Percentiles rank a stretch among this genome's conserved stretches.
These are phyloP conservation scores for Astropecten irregularis DNA, from an alignment of 53 echinoderm and acorn worm genomes.

Conservation along the genomic window DNA sequence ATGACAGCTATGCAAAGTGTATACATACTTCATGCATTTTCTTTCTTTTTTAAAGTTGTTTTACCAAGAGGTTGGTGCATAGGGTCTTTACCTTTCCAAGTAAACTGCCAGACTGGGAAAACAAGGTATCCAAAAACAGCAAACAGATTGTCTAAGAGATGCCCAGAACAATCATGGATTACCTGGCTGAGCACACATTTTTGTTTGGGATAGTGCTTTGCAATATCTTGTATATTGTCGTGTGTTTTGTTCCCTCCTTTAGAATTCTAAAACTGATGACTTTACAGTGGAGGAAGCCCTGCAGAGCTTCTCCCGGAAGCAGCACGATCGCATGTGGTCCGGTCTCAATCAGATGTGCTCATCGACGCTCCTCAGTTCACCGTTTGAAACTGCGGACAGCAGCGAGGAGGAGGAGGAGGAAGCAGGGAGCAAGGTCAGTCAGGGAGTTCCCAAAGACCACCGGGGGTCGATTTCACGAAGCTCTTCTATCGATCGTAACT, in stretches of 20 bases:
- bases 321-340: constrained; percentile 73
- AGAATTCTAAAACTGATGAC: constrained; percentile 63
- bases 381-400: constrained; percentile 50
- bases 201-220: background rate
- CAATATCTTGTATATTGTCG: background rate
- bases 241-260: background rate
- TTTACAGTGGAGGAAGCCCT: constrained; percentile 78
- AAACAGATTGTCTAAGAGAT: too few relatives aligned
- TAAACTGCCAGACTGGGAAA: too few relatives aligned
- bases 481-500: too few relatives aligned
- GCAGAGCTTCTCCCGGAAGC: constrained; percentile 64
- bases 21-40: too few relatives aligned
- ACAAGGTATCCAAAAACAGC: too few relatives aligned
- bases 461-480: too few relatives aligned
- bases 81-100: too few relatives aligned
- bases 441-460: background rate
- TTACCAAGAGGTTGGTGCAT: too few relatives aligned
- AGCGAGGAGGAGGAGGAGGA: constrained; percentile 56
- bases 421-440: constrained; percentile 39
- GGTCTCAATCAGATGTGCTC: constrained; percentile 76
- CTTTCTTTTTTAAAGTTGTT: too few relatives aligned
- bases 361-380: constrained; percentile 63
- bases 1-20: too few relatives aligned
- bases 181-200: too few relatives aligned
- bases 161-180: too few relatives aligned